Evolutionary conservation across 2,797 vertebrate species (phyloP).

Genomic region (Darevskia nairensis): DNA sequence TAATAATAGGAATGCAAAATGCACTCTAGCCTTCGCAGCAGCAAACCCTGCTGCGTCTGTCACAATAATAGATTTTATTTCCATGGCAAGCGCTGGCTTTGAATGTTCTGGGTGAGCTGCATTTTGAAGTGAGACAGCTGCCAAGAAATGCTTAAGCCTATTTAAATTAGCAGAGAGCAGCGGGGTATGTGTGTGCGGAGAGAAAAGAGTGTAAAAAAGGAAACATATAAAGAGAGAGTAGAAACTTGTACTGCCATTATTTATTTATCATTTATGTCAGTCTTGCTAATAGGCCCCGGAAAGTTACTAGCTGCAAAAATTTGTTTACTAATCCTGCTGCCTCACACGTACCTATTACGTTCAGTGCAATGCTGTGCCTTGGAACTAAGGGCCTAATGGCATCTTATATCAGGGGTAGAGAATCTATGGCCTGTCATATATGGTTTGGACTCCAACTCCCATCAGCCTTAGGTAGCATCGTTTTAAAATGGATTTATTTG

Average conservation of each 20-base stretch:
- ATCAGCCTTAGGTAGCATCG: not conserved
- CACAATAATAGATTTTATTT: slow-evolving; percentile 56
- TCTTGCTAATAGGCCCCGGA: not conserved
- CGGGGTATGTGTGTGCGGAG: not conserved
- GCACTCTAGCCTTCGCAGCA: slow-evolving; percentile 41
- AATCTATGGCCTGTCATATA: not conserved
- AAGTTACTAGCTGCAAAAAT: not conserved
- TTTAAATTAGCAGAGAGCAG: not conserved
- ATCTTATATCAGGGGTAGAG: not conserved
- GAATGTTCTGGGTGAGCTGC: slow-evolving; percentile 42
- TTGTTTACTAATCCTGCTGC: not conserved
- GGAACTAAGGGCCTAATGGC: not conserved
- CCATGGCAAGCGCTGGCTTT: slow-evolving; percentile 52
- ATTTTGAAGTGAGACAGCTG: slow-evolving; percentile 14
- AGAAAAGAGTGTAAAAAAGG: not conserved
- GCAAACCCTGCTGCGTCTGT: slow-evolving; percentile 62
- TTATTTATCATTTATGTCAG: slow-evolving; percentile 27
- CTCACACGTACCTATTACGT: not conserved
- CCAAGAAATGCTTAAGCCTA: not conserved
- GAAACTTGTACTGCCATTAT: slow-evolving; percentile 16
- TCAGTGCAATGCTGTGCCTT: not conserved
- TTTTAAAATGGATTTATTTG: too few species aligned
- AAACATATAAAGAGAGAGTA: not conserved
- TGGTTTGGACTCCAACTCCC: not conserved
- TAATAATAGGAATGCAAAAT: slow-evolving; percentile 36